Percentiles rank a stretch among this genome's conserved stretches.
phyloP scores from a whole-genome alignment of 2,113 vertebrate genomes.

The Lasiurus borealis region DNA sequence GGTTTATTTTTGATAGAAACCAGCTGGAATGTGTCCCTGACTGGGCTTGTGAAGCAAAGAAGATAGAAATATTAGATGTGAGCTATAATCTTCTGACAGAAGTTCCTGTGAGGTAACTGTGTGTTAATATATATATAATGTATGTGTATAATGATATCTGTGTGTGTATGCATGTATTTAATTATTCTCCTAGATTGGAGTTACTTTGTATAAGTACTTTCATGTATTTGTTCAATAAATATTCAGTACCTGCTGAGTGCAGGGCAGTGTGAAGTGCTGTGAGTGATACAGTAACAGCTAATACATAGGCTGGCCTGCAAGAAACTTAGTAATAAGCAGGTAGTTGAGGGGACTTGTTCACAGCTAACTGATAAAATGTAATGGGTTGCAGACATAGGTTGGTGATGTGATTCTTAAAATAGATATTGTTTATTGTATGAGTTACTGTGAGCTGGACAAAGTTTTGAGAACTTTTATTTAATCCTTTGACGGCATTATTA shows the following conservation, averaged over 20 bases:
- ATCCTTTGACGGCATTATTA: background rate
- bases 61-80: constrained; percentile 95
- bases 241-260: background rate
- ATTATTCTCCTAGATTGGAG: constrained; percentile 40
- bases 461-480: constrained; percentile 11
- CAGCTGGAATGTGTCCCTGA: constrained; percentile 94
- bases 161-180: background rate
- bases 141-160: background rate
- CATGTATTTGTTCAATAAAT: constrained; percentile 6
- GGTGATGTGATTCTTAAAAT: background rate
- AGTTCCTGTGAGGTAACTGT: constrained; percentile 91
- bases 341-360: background rate
- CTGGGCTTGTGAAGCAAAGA: constrained; percentile 97
- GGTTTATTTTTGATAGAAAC: constrained; percentile 89
- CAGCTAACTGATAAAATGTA: background rate
- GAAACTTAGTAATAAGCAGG: constrained; percentile 8
- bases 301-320: background rate
- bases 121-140: background rate
- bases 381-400: background rate
- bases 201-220: constrained; percentile 12
- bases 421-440: constrained; percentile 18
- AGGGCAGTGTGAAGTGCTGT: background rate
- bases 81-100: constrained; percentile 94
- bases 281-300: background rate
- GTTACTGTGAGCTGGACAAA: background rate